Evolutionary conservation across 1,140 invertebrate genomes (phyloP).

Genomic region (Drosophila pseudoobscura): DNA sequence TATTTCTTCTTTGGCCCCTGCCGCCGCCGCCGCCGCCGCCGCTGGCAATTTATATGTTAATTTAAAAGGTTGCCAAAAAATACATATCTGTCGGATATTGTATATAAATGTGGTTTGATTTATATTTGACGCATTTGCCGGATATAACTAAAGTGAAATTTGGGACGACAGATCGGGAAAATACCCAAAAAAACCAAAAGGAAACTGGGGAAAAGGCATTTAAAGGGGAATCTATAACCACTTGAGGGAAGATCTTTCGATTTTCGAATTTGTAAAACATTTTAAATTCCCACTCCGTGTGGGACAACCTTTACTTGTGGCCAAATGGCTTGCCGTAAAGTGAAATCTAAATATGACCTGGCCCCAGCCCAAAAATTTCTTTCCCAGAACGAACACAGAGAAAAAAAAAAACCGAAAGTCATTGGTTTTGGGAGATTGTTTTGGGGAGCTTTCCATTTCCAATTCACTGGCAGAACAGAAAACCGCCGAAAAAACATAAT

Average conservation of each 20-base stretch:
- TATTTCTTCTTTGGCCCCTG: constrained; percentile 22
- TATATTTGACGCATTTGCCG: constrained; percentile 22
- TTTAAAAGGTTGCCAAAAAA: constrained; percentile 46
- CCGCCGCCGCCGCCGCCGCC: not conserved
- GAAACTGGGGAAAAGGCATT: too few species aligned
- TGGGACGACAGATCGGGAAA: not conserved
- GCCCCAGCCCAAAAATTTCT: constrained; percentile 12
- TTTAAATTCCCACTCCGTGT: not conserved
- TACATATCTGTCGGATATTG: constrained; percentile 34
- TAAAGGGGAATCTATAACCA: too few species aligned
- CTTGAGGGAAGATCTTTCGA: not conserved
- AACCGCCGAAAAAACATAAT: constrained; percentile 47
- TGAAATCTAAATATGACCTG: constrained; percentile 35
- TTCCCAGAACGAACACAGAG: constrained; percentile 17
- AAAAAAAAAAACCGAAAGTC: constrained; percentile 60
- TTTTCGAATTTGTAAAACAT: not conserved
- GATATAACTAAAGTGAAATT: constrained; percentile 17
- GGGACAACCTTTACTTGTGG: constrained; percentile 12
- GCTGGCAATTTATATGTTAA: constrained; percentile 62
- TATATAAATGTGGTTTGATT: constrained; percentile 35
- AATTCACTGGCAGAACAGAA: constrained; percentile 43
- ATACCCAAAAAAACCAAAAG: not conserved
- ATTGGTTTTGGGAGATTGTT: not conserved
- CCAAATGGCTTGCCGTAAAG: constrained; percentile 2
- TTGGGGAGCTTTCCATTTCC: constrained; percentile 55